A percentile compares a stretch with the other conserved stretches of the same genome.
These are phyloP conservation scores for Imbricaverruca yamaguchii DNA, from an alignment of 2,888 invertebrate species.

Conservation along the genomic window DNA sequence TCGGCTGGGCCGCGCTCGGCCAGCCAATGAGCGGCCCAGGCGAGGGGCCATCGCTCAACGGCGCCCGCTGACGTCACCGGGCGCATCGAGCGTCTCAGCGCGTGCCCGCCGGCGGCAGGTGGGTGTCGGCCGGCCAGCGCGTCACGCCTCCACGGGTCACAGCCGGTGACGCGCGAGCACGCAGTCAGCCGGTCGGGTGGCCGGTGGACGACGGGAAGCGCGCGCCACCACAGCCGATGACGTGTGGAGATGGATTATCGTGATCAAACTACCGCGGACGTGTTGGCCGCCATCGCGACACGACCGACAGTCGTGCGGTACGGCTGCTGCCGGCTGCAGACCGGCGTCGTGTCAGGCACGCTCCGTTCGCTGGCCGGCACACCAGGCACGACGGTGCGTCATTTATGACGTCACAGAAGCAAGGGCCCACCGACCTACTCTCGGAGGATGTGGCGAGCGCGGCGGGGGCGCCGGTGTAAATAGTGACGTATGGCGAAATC, in stretches of 20 bases:
- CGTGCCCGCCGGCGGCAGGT: background rate
- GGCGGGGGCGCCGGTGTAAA: background rate
- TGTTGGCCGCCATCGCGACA: no score
- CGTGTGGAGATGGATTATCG: background rate
- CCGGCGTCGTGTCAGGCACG: background rate
- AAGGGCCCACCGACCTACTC: background rate
- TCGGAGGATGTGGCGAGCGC: background rate
- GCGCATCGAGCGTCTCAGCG: background rate
- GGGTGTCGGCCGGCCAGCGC: background rate
- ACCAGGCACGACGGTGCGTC: background rate
- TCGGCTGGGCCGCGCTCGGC: background rate
- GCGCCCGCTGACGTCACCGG: slow-evolving; percentile 4
- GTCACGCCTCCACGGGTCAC: background rate
- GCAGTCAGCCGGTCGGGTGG: background rate
- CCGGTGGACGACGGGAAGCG: no score
- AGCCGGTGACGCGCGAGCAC: background rate
- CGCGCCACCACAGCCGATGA: background rate
- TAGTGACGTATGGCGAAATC: background rate
- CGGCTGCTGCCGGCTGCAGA: background rate
- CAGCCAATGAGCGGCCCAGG: background rate
- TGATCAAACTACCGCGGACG: no score
- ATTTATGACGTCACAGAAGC: background rate
- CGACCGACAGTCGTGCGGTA: no score
- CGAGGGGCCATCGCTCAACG: background rate
- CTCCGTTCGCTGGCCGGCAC: background rate